Evolutionary conservation across 2,113 vertebrate species (phyloP).

Genomic region (Tyto alba): DNA sequence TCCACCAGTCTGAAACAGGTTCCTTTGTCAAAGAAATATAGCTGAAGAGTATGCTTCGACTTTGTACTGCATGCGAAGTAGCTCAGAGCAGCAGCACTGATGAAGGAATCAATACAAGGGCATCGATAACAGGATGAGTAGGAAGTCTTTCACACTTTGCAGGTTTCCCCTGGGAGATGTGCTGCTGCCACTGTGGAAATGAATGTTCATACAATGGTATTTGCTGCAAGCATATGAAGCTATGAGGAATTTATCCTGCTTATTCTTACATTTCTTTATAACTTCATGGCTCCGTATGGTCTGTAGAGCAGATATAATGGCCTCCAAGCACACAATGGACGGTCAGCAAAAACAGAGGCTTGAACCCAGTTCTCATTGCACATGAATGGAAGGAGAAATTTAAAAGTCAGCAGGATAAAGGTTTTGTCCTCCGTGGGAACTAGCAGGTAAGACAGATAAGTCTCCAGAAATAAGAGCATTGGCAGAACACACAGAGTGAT

Average conservation of each 20-base stretch:
- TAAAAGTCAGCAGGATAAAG: neutral
- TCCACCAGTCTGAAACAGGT: neutral
- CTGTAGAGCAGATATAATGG: neutral
- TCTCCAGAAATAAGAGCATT: neutral
- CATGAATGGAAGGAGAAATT: neutral
- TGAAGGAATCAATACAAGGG: slow-evolving; percentile 20
- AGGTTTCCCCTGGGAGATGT: neutral
- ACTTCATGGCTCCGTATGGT: neutral
- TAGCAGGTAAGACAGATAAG: neutral
- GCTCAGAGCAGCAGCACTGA: neutral
- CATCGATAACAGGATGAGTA: slow-evolving; percentile 1
- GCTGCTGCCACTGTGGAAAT: neutral
- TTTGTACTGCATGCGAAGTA: slow-evolving; percentile 15
- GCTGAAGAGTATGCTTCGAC: neutral
- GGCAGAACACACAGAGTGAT: neutral
- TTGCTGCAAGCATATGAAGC: neutral
- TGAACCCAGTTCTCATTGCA: neutral
- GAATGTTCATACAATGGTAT: neutral
- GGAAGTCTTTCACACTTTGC: slow-evolving; percentile 9
- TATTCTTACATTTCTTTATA: neutral
- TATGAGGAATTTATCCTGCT: neutral
- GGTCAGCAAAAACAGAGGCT: neutral
- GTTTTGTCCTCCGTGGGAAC: neutral
- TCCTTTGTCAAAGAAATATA: neutral
- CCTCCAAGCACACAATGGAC: neutral